phyloP scores from a whole-genome alignment of 2,113 vertebrate genomes.

The Python bivittatus region DNA sequence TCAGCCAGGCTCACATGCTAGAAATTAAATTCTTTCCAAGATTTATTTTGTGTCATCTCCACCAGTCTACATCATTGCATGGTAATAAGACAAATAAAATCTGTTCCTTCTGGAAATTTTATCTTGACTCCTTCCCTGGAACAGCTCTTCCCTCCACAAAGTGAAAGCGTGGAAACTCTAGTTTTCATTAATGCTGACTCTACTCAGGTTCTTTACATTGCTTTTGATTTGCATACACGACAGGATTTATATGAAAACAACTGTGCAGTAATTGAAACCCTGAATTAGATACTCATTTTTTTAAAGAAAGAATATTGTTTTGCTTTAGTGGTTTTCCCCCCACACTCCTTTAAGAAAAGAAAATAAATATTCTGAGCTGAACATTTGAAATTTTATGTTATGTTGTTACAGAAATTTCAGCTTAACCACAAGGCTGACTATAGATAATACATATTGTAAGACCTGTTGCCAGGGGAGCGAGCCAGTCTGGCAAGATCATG shows the following conservation, averaged over 20 bases:
- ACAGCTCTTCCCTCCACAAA: too few species aligned
- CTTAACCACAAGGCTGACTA: constrained; percentile 52
- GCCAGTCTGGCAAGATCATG: constrained; percentile 54
- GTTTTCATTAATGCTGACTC: not conserved
- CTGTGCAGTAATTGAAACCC: not conserved
- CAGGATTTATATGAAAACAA: not conserved
- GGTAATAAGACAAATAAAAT: not conserved
- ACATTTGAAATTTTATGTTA: constrained; percentile 62
- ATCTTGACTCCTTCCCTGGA: not conserved
- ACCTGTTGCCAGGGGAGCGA: constrained; percentile 55
- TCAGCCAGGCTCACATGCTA: not conserved
- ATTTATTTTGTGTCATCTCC: not conserved
- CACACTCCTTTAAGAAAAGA: constrained; percentile 4
- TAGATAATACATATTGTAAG: constrained; percentile 23
- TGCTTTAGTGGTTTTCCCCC: constrained; percentile 8
- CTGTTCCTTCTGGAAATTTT: not conserved
- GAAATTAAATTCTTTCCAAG: not conserved
- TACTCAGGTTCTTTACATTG: not conserved
- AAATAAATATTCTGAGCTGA: constrained; percentile 48
- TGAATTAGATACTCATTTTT: constrained; percentile 11
- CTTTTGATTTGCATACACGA: not conserved
- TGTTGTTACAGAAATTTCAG: constrained; percentile 47
- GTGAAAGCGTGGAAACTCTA: not conserved
- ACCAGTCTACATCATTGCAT: not conserved
- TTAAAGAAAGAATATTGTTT: not conserved